These are phyloP conservation scores for Thripadectes ignobilis DNA, from an alignment of 2,797 vertebrate species.

Conservation along the genomic window DNA sequence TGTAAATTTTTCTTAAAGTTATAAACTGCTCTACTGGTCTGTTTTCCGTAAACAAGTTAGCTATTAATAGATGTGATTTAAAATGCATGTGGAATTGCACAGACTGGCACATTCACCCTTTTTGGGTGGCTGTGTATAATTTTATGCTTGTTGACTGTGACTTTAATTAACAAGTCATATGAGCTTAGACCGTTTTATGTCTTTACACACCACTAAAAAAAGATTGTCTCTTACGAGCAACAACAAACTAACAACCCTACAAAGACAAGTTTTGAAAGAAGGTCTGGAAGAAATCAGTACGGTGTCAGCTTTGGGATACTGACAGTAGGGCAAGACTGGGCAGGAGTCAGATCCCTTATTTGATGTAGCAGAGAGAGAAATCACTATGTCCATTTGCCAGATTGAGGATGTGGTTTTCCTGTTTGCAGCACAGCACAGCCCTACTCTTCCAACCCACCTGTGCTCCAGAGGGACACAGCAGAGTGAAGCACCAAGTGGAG, in stretches of 20 bases:
- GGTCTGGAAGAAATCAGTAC: neutral
- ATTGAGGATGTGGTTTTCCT: neutral
- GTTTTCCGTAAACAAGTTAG: neutral
- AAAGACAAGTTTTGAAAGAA: neutral
- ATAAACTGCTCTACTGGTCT: neutral
- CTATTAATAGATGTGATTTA: neutral
- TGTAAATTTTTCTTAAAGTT: neutral
- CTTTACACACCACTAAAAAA: neutral
- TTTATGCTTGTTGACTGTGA: neutral
- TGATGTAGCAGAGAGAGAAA: neutral
- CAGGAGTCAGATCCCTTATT: neutral
- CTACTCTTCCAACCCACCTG: neutral
- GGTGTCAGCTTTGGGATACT: neutral
- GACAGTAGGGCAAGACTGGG: fast-evolving
- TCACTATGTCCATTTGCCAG: neutral
- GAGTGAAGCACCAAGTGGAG: neutral
- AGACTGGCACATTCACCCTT: neutral
- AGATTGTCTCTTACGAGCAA: neutral
- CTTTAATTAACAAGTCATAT: neutral
- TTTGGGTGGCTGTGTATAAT: neutral
- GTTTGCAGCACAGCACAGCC: fast-evolving
- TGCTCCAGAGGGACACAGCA: neutral
- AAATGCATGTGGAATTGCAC: neutral
- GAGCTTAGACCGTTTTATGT: neutral
- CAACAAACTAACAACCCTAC: neutral